Percentiles rank a stretch among this genome's conserved stretches.
These are phyloP conservation scores for Benthosema pterotum DNA, from an alignment of 2,797 vertebrate genomes.

Conservation along the genomic window DNA sequence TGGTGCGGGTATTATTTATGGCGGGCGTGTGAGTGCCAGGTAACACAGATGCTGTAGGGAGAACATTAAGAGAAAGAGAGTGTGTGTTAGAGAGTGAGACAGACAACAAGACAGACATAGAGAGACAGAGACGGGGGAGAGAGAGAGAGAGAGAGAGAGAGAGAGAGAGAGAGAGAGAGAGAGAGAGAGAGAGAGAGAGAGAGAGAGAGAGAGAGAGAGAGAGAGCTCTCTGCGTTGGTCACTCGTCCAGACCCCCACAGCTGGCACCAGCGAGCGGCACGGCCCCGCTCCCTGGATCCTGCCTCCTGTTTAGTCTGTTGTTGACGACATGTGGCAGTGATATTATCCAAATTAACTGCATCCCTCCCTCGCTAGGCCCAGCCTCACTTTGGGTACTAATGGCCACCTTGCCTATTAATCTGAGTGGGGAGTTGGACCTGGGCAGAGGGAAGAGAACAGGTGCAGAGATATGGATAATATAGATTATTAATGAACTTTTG, in stretches of 20 bases:
- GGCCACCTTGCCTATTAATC: conserved; percentile 80
- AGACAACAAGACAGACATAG: too few relatives aligned
- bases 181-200: conserved; percentile 30
- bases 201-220: conserved; percentile 49
- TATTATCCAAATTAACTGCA: conserved; percentile 82
- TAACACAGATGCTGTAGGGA: conserved; percentile 70
- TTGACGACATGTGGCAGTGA: conserved; percentile 80
- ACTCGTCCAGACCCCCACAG: conserved; percentile 72
- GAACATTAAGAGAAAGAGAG: conserved; percentile 66
- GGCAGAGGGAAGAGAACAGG: conserved; percentile 69
- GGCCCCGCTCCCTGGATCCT: conserved; percentile 66
- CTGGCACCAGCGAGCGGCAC: conserved; percentile 64
- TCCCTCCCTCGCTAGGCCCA: conserved; percentile 65
- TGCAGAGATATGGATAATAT: conserved; percentile 71
- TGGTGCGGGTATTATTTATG: conserved; percentile 74
- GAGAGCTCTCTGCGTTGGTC: conserved; percentile 66
- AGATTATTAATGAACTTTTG: conserved; percentile 75
- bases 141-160: too few relatives aligned
- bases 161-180: too few relatives aligned
- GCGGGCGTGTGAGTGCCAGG: conserved; percentile 57
- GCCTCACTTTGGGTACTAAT: conserved; percentile 73
- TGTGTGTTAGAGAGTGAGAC: conserved; percentile 34
- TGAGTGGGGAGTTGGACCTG: conserved; percentile 70
- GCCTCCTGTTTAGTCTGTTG: conserved; percentile 78
- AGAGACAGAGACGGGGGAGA: too few relatives aligned